A percentile compares a stretch with the other conserved stretches of the same genome.
Evolutionary conservation across 2,113 vertebrate species (phyloP).

Genomic region (Chiloscyllium plagiosum): DNA sequence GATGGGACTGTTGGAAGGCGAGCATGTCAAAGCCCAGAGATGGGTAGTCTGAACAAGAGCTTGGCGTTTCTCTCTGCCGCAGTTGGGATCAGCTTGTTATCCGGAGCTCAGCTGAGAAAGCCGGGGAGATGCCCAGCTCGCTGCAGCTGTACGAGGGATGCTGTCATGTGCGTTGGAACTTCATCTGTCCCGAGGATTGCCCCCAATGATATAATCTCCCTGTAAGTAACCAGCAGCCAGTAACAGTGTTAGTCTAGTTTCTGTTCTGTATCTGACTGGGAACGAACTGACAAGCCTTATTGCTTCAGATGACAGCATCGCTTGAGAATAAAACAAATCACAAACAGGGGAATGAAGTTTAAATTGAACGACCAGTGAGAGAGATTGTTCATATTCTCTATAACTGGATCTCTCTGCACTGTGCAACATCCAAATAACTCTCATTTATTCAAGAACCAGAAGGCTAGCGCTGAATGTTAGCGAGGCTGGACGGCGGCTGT

Average conservation of each 20-base stretch:
- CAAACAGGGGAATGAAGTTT: background rate
- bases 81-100: conserved; percentile 45
- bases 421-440: background rate
- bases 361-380: background rate
- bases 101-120: conserved; percentile 55
- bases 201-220: conserved; percentile 77
- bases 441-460: background rate
- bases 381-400: background rate
- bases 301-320: background rate
- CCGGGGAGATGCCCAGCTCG: conserved; percentile 67
- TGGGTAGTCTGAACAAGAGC: conserved; percentile 31
- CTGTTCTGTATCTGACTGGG: background rate
- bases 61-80: conserved; percentile 43
- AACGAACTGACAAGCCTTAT: background rate
- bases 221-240: conserved; percentile 64
- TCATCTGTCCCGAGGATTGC: conserved; percentile 66
- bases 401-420: background rate
- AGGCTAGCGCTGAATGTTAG: background rate
- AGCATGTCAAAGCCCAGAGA: background rate
- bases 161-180: conserved; percentile 88
- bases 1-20: background rate
- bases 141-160: conserved; percentile 90
- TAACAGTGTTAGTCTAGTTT: too few relatives aligned
- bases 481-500: background rate
- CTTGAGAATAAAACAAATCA: background rate